phyloP scores from a whole-genome alignment of 2,113 vertebrate species.

The Proterorhinus semilunaris region DNA sequence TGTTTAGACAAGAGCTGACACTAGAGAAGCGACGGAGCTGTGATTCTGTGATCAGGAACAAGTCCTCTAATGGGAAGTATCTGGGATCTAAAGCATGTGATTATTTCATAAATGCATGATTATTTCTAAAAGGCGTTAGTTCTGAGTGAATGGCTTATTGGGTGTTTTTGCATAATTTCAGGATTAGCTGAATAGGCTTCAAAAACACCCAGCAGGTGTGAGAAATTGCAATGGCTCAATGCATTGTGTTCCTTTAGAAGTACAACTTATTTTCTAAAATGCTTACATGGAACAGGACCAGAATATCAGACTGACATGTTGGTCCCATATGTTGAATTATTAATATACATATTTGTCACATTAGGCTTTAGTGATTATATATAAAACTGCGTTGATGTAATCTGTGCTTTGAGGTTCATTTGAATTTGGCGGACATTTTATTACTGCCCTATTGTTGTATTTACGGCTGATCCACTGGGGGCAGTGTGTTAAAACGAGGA shows the following conservation, averaged over 20 bases:
- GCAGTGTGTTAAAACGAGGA: too few relatives aligned
- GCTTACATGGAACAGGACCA: too few relatives aligned
- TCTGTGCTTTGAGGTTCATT: too few relatives aligned
- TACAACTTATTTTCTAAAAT: background rate
- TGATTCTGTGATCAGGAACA: constrained; percentile 46
- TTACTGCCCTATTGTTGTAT: too few relatives aligned
- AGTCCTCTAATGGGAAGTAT: constrained; percentile 40
- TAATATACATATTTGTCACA: too few relatives aligned
- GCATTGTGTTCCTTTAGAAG: background rate
- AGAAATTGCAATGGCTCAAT: constrained; percentile 8
- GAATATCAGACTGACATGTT: too few relatives aligned
- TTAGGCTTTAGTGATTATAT: too few relatives aligned
- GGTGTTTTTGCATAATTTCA: constrained; percentile 6
- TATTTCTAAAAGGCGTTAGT: constrained; percentile 40
- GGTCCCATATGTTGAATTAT: too few relatives aligned
- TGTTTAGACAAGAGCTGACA: constrained; percentile 66
- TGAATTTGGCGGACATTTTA: too few relatives aligned
- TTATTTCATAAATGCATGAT: constrained; percentile 53
- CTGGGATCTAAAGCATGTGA: constrained; percentile 37
- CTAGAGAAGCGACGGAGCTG: constrained; percentile 40
- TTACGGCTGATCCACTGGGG: too few relatives aligned
- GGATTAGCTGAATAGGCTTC: constrained; percentile 31
- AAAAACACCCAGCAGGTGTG: constrained; percentile 17
- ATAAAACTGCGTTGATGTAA: too few relatives aligned
- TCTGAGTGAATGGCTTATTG: constrained; percentile 28